Percentiles rank a stretch among this genome's conserved stretches.
Conservation (phyloP, 2,888 invertebrate species). For the Leptinotarsa peninsularis region DNA sequence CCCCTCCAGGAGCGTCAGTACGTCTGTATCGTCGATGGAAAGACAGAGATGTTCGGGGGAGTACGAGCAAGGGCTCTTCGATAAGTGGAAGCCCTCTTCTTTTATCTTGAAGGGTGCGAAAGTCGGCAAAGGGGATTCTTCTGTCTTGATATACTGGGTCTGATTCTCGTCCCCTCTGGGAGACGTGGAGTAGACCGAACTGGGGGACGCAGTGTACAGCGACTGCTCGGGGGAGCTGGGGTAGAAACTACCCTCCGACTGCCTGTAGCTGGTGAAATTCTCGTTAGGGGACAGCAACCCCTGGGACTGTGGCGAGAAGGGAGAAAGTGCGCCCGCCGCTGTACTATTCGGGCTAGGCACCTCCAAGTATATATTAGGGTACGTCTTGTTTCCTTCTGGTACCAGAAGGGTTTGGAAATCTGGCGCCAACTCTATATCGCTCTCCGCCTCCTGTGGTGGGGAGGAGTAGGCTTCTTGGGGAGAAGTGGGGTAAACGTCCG, state of each 20-base stretch:
- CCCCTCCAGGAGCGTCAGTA: constrained; percentile 57
- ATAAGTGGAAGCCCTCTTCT: constrained; percentile 60
- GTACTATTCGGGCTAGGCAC: constrained; percentile 62
- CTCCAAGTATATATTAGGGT: constrained; percentile 62
- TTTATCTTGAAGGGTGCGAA: constrained; percentile 68
- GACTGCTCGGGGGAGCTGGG: constrained; percentile 68
- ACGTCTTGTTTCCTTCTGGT: constrained; percentile 58
- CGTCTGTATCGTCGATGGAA: constrained; percentile 54
- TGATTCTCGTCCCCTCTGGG: constrained; percentile 68
- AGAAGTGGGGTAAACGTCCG: constrained; percentile 2
- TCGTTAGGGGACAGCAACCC: constrained; percentile 64
- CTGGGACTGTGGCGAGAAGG: constrained; percentile 66
- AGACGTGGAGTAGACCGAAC: constrained; percentile 70
- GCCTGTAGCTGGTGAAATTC: constrained; percentile 67
- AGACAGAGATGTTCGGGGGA: constrained; percentile 52
- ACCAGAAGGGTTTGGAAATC: constrained; percentile 63
- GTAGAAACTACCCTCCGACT: constrained; percentile 67
- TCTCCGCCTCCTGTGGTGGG: constrained; percentile 52
- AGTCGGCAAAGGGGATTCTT: constrained; percentile 68
- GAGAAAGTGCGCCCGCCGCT: constrained; percentile 59
- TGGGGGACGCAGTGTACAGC: constrained; percentile 67
- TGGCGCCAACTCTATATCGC: constrained; percentile 58
- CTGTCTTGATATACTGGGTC: constrained; percentile 66
- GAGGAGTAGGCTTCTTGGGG: constrained; percentile 1
- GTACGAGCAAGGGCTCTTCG: constrained; percentile 61